A percentile compares a stretch with the other conserved stretches of the same genome.
phyloP scores from a whole-genome alignment of 2,888 invertebrate species.

The Brachyptera risi region DNA sequence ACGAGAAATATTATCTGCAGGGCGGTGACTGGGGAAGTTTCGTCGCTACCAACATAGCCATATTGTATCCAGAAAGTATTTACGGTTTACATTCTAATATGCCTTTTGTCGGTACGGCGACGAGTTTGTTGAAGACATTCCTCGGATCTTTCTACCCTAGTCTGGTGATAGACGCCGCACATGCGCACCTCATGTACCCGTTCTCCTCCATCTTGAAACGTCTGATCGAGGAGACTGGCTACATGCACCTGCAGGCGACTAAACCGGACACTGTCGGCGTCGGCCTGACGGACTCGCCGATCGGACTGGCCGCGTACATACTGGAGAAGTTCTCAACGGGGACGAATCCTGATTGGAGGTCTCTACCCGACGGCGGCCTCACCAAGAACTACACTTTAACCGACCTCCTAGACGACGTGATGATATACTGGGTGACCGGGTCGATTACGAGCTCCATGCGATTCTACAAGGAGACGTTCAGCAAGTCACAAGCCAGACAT shows the following conservation, averaged over 20 bases:
- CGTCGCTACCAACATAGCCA: slow-evolving; percentile 59
- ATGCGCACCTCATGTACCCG: slow-evolving; percentile 38
- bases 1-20: slow-evolving; percentile 63
- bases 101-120: slow-evolving; percentile 45
- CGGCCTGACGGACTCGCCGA: slow-evolving; percentile 49
- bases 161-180: slow-evolving; percentile 37
- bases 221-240: slow-evolving; percentile 46
- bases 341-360: slow-evolving; percentile 41
- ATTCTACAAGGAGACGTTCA: slow-evolving; percentile 45
- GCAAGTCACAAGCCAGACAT: slow-evolving; percentile 9
- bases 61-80: slow-evolving; percentile 55
- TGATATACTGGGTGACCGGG: slow-evolving; percentile 52
- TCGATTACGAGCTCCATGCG: slow-evolving; percentile 47
- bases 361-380: slow-evolving; percentile 47
- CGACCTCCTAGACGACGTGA: slow-evolving; percentile 51
- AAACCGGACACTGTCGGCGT: slow-evolving; percentile 51
- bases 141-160: slow-evolving; percentile 39
- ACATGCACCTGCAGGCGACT: slow-evolving; percentile 50
- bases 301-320: slow-evolving; percentile 52
- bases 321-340: slow-evolving; percentile 53
- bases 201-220: slow-evolving; percentile 35
- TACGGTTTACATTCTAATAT: slow-evolving; percentile 63
- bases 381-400: slow-evolving; percentile 46
- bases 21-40: slow-evolving; percentile 80
- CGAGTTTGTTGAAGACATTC: slow-evolving; percentile 35